Base-by-base conservation (phyloP, 2,113 vertebrate species). In the Carassius gibelio region DNA sequence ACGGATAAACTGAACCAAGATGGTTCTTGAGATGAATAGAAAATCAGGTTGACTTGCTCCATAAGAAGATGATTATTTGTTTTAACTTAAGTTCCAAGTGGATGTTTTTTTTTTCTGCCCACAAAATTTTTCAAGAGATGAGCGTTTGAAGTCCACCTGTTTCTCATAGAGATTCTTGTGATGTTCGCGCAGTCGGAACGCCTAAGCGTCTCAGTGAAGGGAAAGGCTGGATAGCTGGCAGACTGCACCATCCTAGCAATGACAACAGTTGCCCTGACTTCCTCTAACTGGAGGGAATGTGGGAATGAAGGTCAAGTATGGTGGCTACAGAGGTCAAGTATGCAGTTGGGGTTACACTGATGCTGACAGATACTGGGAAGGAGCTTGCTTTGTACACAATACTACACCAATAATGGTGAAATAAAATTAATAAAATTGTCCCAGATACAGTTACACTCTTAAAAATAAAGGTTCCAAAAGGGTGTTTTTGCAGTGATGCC, bases 91-190 rank as follows among this genome's bases (percentile, higher is more conserved):
- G n/a, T 62, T 42, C 23, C 77, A 62, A n/a, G 19, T 79, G 19
- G 57, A 77, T 21, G 1, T 19, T 38, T 30, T 30, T 26, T 30
- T 30, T 30, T 30, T 30, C 1, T 30, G 30, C 30, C 30, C 30
- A 26, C 30, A 2, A 30, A 89, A 88, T 75, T 57, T 90, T 81
- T 83, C 15, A 21, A 78, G 84, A 89, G 77, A 88, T 85, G 55
- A 88, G 57, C 48, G 87, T 87, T 90, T 92, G 74, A 90, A 92
- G 90, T 83, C 87, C 89, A 91, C 87, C 81, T 86, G 82, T 69
- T 89, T 90, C 89, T 84, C 83, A 87, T 88, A 66, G 75, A 45
- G 85, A 76, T 84, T 89, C 76, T 23, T 85, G 50, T 59, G 62
- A 75, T 30, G 59, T 45, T 19, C 50, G 50, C 87, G 88, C 88